A percentile compares a stretch with the other conserved stretches of the same genome.
Conservation (phyloP, 2,797 vertebrate genomes). For the Enteromius argenteus region DNA sequence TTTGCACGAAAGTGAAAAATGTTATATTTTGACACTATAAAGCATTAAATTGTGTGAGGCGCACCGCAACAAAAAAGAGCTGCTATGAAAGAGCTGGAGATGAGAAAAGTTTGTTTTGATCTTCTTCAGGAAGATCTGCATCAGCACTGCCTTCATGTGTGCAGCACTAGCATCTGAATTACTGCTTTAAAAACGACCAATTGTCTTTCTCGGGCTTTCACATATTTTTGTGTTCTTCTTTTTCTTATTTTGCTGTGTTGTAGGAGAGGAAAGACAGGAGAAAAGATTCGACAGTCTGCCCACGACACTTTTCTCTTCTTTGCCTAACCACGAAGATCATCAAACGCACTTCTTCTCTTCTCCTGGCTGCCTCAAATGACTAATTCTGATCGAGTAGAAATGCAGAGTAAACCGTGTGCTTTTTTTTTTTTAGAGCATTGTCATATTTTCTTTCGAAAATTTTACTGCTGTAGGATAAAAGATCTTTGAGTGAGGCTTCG, state of each 20-base stretch:
- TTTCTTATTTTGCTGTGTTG: background rate
- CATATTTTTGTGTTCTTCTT: slow-evolving; percentile 49
- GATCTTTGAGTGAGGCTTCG: background rate
- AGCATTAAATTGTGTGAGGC: slow-evolving; percentile 35
- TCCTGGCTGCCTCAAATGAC: slow-evolving; percentile 70
- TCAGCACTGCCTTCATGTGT: slow-evolving; percentile 7
- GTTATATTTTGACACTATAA: background rate
- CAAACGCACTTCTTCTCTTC: slow-evolving; percentile 67
- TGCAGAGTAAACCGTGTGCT: slow-evolving; percentile 57
- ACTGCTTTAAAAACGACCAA: background rate
- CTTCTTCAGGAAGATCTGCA: slow-evolving; percentile 6
- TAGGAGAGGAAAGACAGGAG: slow-evolving; percentile 64
- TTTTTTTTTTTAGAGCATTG: slow-evolving; percentile 46
- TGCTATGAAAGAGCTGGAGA: background rate
- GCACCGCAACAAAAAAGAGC: background rate
- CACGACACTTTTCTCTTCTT: slow-evolving; percentile 66
- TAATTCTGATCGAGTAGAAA: slow-evolving; percentile 72
- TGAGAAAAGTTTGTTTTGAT: slow-evolving; percentile 32
- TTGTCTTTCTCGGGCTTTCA: slow-evolving; percentile 47
- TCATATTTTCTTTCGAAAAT: slow-evolving; percentile 58
- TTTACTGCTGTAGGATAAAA: slow-evolving; percentile 11
- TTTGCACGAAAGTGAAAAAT: background rate
- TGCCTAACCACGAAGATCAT: slow-evolving; percentile 68
- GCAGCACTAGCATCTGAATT: slow-evolving; percentile 13
- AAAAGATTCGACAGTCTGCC: slow-evolving; percentile 54